Evolutionary conservation across 30 jellyfish, hydroid and myxozoan species (phyloP).

Genomic region (Aurelia sp.): DNA sequence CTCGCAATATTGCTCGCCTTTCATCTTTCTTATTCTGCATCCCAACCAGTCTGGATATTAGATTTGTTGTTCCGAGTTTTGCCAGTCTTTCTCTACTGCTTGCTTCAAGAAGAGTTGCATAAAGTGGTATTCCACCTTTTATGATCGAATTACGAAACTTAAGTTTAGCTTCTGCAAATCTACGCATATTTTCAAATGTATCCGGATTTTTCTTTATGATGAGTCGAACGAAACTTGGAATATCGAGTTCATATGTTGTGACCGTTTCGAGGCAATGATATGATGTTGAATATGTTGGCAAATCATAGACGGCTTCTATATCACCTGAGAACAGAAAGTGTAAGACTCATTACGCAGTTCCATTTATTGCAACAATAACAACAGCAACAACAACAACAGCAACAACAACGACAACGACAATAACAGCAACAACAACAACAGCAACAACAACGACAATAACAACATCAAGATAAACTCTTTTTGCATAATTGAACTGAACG

Average conservation of each 20-base stretch:
- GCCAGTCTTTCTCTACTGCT: neutral
- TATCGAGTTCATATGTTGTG: slow-evolving; percentile 77
- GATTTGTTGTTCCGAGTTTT: slow-evolving; percentile 12
- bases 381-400: too few species aligned
- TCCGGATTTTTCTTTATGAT: slow-evolving; percentile 90
- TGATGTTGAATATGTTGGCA: slow-evolving; percentile 70
- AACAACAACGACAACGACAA: too few species aligned
- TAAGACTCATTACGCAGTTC: too few species aligned
- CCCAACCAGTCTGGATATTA: slow-evolving; percentile 15
- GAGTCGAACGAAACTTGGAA: slow-evolving; percentile 72
- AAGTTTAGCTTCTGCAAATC: slow-evolving; percentile 65
- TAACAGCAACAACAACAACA: too few species aligned
- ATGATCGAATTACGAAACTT: slow-evolving; percentile 51
- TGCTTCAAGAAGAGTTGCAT: slow-evolving; percentile 19
- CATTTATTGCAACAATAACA: too few species aligned
- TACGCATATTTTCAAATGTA: slow-evolving; percentile 78
- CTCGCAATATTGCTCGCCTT: neutral
- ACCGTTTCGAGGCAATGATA: slow-evolving; percentile 69
- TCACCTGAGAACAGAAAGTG: slow-evolving; percentile 11
- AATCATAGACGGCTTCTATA: slow-evolving; percentile 40
- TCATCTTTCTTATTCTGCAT: slow-evolving; percentile 22
- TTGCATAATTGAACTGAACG: too few species aligned
- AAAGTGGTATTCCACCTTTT: slow-evolving; percentile 86
- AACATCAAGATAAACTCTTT: too few species aligned
- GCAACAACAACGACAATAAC: too few species aligned